Evolutionary conservation across 2,113 vertebrate genomes (phyloP).

Genomic region (Eleginops maclovinus): DNA sequence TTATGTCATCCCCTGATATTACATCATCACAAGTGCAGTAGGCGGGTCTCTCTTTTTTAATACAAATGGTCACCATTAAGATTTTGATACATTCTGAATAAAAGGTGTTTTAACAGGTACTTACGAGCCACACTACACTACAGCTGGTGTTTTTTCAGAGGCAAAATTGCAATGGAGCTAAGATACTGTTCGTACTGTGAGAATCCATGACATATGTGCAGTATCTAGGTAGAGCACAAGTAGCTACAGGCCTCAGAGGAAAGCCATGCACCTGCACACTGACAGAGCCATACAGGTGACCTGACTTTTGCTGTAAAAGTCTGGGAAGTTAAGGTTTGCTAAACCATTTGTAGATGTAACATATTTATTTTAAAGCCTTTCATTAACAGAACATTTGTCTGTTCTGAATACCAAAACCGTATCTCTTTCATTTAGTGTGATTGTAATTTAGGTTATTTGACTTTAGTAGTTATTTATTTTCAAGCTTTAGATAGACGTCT

Average conservation of each 20-base stretch:
- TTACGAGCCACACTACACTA: neutral
- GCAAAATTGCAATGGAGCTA: neutral
- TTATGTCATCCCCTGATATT: constrained; percentile 30
- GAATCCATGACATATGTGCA: too few species aligned
- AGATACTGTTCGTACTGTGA: neutral
- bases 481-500: neutral
- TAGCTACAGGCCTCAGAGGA: neutral
- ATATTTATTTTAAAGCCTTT: neutral
- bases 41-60: neutral
- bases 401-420: neutral
- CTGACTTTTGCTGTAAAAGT: neutral
- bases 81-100: too few species aligned
- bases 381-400: neutral
- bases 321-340: neutral
- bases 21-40: constrained; percentile 13
- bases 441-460: neutral
- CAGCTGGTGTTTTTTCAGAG: fast-evolving
- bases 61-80: neutral
- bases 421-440: neutral
- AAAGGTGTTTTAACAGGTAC: too few species aligned
- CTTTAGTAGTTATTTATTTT: neutral
- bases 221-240: neutral
- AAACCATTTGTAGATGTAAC: neutral
- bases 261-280: neutral
- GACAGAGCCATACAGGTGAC: neutral